Evolutionary conservation across 1,140 invertebrate species (phyloP).

Genomic region (Drosophila sp.): DNA sequence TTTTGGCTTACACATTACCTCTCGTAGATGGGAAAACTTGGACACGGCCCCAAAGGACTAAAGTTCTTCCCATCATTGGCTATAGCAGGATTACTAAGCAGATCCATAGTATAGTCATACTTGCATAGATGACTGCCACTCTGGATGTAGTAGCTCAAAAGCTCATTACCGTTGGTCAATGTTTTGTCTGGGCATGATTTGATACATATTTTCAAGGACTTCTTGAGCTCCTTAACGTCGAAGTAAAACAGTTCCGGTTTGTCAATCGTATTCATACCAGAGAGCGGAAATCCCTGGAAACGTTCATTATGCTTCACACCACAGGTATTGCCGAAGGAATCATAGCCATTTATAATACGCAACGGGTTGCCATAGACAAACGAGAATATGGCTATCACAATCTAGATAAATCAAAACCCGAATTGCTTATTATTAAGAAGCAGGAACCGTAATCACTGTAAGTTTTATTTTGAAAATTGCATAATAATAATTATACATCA

Average conservation of each 20-base stretch:
- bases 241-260: slow-evolving; percentile 94
- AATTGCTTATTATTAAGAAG: slow-evolving; percentile 14
- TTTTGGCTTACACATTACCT: slow-evolving; percentile 71
- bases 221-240: slow-evolving; percentile 89
- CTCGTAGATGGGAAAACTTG: slow-evolving; percentile 88
- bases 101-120: slow-evolving; percentile 87
- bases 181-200: slow-evolving; percentile 91
- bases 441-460: too few relatives aligned
- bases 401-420: slow-evolving; percentile 80
- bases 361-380: slow-evolving; percentile 94
- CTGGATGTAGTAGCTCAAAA: slow-evolving; percentile 89
- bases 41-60: slow-evolving; percentile 88
- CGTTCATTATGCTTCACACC: slow-evolving; percentile 91
- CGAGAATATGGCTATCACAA: slow-evolving; percentile 93
- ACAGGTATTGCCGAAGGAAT: slow-evolving; percentile 98
- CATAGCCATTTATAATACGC: slow-evolving; percentile 95
- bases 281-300: slow-evolving; percentile 89
- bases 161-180: slow-evolving; percentile 87
- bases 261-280: slow-evolving; percentile 91
- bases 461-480: too few relatives aligned
- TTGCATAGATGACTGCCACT: slow-evolving; percentile 90
- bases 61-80: slow-evolving; percentile 84
- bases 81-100: slow-evolving; percentile 63
- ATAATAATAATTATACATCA: slow-evolving; percentile 22
- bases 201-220: slow-evolving; percentile 94